Base-by-base conservation (phyloP, 2,888 invertebrate species). In the Frankliniella fusca region DNA sequence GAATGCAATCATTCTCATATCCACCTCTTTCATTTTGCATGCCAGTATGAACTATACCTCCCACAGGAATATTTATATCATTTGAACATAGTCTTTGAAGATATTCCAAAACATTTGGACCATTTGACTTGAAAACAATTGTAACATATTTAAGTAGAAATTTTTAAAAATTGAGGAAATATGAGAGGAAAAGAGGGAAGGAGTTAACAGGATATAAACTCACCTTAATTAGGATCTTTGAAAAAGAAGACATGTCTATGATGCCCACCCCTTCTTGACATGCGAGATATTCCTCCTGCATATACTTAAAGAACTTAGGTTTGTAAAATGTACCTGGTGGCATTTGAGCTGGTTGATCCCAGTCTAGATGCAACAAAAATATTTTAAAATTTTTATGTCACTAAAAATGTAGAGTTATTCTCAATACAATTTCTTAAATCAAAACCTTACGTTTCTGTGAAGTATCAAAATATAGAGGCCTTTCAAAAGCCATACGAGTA, bases 231-330 rank as follows among this genome's bases (percentile, higher is more conserved):
- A 93, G 92, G 85, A 93, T 92, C 88, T 94, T 94, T 18, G 93
- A 92, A 88, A 94, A 94, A 8, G 93, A 93, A 76, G 93, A 93
- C 93, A 94, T 93, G 86, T 94, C 94, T 84, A 94, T 93, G 82
- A 94, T 90, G 81, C 93, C 93, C 80, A 94, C 94, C n/a, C 93
- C 91, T 88, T 94, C 93, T 81, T 92, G 88, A 86, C 94, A 94
- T 0, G 94, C 93, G 86, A 91, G 89, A 88, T 93, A 94, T 87
- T 94, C 94, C 85, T 92, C 91, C 84, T 90, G 89, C 87, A 94
- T 92, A 85, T 90, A 91, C 84, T 92, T 92, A 86, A 93, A 92
- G 88, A 93, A 94, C 83, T 89, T 89, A 9, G 94, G 93, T 86
- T 93, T 93, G 84, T 92, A 92, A 87, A 92, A 93, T 81, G 91